Base-by-base conservation (phyloP, 2,888 invertebrate genomes). In the Oligia fasciuncula region DNA sequence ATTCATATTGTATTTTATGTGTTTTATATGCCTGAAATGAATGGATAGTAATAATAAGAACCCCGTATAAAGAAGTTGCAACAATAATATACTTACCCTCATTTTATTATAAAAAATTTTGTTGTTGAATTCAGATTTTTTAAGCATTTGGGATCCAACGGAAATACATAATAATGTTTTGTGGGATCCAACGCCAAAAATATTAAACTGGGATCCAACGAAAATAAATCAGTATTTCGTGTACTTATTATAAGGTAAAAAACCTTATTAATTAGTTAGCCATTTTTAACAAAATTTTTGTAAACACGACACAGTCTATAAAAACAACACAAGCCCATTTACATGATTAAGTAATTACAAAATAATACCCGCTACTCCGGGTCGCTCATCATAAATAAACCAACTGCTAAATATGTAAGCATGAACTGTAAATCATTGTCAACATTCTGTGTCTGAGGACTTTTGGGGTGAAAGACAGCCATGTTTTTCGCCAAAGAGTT, bases 341-440 rank as follows among this genome's bases (percentile, higher is more conserved):
- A 46, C 85, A 81, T 81, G 78, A 83, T 85, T 85, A 85, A 84
- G 84, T 88, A 82, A 88, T 88, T 85, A 82, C 71, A 86, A 87
- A 82, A 86, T 88, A 86, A 88, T 84, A 81, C 78, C 40, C 60
- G 65, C 68, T 83, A 49, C 85, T 77, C 68, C 74, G 81, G 77
- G 79, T 65, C 66, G 79, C 73, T 85, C 73, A 72, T 87, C 81
- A 83, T 86, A 88, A 85, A 88, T 88, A 88, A 76, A 79, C 77
- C 80, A 80, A 68, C 77, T 77, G 60, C 82, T 85, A 83, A 86
- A 88, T 88, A 85, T 80, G 83, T 83, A 85, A 85, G 86, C 65
- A 73, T 49, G 63, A 73, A 77, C 83, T 73, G 79, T 88, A 85
- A 85, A 88, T 88, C 88, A 88, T 81, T 88, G 88, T 88, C 85